Conservation (phyloP, 2,797 vertebrate genomes). For the Phrynocephalus forsythii region DNA sequence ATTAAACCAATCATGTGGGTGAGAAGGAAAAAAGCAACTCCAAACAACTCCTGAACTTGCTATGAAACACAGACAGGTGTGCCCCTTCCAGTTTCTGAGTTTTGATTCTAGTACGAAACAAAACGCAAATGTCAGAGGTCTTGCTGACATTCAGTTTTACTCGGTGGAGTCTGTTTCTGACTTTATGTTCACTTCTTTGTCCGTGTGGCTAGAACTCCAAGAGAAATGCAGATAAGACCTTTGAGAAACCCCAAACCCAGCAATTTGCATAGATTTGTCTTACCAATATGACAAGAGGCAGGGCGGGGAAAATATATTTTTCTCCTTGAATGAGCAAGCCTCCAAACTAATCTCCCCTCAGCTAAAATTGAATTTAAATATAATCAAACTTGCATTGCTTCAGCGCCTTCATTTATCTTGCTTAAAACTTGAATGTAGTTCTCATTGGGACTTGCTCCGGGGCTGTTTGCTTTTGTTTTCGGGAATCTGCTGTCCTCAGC, state of each 20-base stretch:
- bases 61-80: background rate
- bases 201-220: background rate
- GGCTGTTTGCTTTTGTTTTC: slow-evolving; percentile 43
- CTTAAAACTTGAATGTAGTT: slow-evolving; percentile 51
- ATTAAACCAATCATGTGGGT: background rate
- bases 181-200: background rate
- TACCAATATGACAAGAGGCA: slow-evolving; percentile 10
- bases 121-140: background rate
- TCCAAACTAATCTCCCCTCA: slow-evolving; percentile 65
- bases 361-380: slow-evolving; percentile 58
- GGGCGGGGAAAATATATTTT: slow-evolving; percentile 27
- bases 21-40: background rate
- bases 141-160: background rate
- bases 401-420: slow-evolving; percentile 56
- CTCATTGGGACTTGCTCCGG: slow-evolving; percentile 26
- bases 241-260: slow-evolving; percentile 19
- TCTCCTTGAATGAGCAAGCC: slow-evolving; percentile 46
- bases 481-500: slow-evolving; percentile 30
- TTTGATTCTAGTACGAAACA: background rate
- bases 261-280: slow-evolving; percentile 41
- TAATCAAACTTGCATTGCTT: slow-evolving; percentile 52
- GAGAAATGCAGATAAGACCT: background rate
- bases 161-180: background rate
- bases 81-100: background rate
- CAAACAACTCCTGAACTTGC: background rate